Percentiles rank a stretch among this genome's conserved stretches.
phyloP scores from a whole-genome alignment of 2,113 vertebrate species.

The Pseudopodoces humilis region DNA sequence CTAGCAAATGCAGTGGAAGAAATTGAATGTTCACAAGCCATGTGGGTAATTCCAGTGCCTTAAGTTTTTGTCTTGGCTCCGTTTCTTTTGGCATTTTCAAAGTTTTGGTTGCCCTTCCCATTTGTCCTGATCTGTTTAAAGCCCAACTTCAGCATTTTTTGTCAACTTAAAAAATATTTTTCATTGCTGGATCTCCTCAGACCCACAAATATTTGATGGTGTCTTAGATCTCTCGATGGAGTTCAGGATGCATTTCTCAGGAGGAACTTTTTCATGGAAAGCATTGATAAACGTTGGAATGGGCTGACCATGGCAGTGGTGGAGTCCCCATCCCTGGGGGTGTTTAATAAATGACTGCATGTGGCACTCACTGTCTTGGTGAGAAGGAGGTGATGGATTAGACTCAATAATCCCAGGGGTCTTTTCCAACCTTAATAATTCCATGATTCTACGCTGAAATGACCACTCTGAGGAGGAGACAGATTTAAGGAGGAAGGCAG shows the following conservation, averaged over 20 bases:
- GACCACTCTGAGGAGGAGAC: neutral
- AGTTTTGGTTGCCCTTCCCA: neutral
- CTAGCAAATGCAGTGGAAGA: neutral
- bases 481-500: neutral
- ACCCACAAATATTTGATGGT: neutral
- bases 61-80: neutral
- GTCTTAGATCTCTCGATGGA: neutral
- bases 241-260: neutral
- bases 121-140: neutral
- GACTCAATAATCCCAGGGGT: neutral
- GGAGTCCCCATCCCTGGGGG: neutral
- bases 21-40: neutral
- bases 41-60: neutral
- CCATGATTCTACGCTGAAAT: neutral
- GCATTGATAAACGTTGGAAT: neutral
- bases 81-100: neutral
- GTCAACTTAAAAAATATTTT: neutral
- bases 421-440: neutral
- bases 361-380: neutral
- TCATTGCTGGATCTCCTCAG: neutral
- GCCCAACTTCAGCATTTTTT: neutral
- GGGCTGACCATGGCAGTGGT: neutral
- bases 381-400: neutral
- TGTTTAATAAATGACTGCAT: neutral
- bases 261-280: neutral